phyloP scores from a whole-genome alignment of 2,113 vertebrate genomes.

The Larimichthys polyactis region DNA sequence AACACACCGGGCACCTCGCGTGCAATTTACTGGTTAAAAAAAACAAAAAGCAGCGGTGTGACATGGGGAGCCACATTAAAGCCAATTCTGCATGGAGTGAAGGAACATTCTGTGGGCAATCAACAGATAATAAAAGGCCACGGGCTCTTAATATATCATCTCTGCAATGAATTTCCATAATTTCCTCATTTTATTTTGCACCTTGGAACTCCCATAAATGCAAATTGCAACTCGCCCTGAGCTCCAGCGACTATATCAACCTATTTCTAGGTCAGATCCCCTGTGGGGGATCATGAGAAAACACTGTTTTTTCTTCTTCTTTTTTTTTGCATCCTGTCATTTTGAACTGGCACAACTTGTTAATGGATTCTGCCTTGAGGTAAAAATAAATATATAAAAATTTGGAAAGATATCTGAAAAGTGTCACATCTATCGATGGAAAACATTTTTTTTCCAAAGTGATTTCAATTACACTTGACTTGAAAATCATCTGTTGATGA shows the following conservation, averaged over 20 bases:
- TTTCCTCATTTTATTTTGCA: conserved; percentile 58
- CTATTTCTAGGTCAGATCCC: conserved; percentile 58
- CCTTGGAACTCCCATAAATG: conserved; percentile 57
- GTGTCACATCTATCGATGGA: background rate
- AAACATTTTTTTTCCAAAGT: background rate
- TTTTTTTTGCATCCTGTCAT: conserved; percentile 38
- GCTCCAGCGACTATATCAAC: conserved; percentile 38
- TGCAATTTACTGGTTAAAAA: conserved; percentile 1
- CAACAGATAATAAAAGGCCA: conserved; percentile 53
- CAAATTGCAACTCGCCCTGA: conserved; percentile 40
- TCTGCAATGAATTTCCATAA: conserved; percentile 60
- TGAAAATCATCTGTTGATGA: too few species aligned
- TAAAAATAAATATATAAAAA: conserved; percentile 10
- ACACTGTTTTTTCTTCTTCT: conserved; percentile 7
- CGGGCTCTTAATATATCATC: conserved; percentile 43
- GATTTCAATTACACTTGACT: background rate
- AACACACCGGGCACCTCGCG: conserved; percentile 12
- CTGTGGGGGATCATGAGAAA: conserved; percentile 42
- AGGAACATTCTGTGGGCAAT: conserved; percentile 34
- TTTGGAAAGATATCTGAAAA: conserved; percentile 23
- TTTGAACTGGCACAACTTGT: conserved; percentile 31
- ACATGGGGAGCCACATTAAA: conserved; percentile 22
- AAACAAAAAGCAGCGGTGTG: background rate
- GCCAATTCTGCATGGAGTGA: background rate
- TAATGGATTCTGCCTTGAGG: conserved; percentile 41